Percentiles rank a stretch among this genome's conserved stretches.
Evolutionary conservation across 2,797 vertebrate species (phyloP).

Genomic region (Paramormyrops hopkinsi): DNA sequence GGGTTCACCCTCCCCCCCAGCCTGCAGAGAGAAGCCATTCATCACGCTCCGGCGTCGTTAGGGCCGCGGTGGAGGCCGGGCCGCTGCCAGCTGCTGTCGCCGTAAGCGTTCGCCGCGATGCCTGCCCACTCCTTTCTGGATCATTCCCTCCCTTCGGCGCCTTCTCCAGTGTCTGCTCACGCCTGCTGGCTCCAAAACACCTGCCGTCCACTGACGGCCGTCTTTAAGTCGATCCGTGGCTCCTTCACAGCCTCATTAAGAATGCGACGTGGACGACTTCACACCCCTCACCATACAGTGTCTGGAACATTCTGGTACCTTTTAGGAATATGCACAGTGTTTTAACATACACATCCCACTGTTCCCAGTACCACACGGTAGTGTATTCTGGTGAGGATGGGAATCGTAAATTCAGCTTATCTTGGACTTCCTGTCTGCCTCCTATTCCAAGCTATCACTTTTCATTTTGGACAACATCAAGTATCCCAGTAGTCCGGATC

Average conservation of each 20-base stretch:
- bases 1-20: neutral
- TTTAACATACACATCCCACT: neutral
- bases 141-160: neutral
- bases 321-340: neutral
- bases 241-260: neutral
- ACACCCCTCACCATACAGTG: neutral
- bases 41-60: neutral
- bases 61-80: neutral
- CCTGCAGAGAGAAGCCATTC: neutral
- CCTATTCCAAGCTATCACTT: slow-evolving; percentile 10
- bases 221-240: neutral
- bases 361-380: neutral
- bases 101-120: neutral
- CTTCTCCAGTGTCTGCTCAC: neutral
- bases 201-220: neutral
- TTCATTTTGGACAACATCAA: slow-evolving; percentile 10
- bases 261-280: neutral
- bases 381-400: neutral
- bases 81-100: slow-evolving; percentile 2
- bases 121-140: neutral
- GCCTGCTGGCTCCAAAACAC: neutral
- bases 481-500: neutral
- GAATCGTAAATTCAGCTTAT: neutral
- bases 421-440: neutral
- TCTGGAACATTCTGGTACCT: neutral